phyloP scores from a whole-genome alignment of 1,140 invertebrate genomes.

The Leptinotarsa texana region DNA sequence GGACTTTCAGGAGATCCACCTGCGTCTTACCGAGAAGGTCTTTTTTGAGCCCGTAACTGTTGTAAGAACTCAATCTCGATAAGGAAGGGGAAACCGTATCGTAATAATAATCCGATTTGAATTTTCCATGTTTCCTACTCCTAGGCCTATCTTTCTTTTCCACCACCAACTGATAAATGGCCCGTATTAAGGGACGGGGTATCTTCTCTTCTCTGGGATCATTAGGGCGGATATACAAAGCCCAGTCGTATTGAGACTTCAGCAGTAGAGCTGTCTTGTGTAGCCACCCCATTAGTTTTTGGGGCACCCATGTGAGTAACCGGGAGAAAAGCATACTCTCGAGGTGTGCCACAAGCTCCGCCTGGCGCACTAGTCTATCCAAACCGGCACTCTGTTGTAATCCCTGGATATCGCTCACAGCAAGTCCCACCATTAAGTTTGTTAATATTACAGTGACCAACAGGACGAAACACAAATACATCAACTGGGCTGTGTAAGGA shows the following conservation, averaged over 20 bases:
- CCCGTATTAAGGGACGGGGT: conserved; percentile 72
- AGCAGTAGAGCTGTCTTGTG: conserved; percentile 72
- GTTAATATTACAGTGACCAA: conserved; percentile 84
- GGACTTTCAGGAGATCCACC: conserved; percentile 34
- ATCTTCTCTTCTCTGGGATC: conserved; percentile 77
- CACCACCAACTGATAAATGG: conserved; percentile 72
- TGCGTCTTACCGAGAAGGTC: conserved; percentile 7
- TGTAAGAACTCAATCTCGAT: conserved; percentile 51
- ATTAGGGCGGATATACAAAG: conserved; percentile 74
- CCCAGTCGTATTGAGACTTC: conserved; percentile 70
- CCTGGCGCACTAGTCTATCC: conserved; percentile 77
- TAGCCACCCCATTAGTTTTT: conserved; percentile 65
- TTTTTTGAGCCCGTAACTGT: conserved; percentile 22
- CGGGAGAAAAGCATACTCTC: conserved; percentile 81
- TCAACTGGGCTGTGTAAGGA: conserved; percentile 72
- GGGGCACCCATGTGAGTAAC: conserved; percentile 68
- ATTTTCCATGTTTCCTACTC: conserved; percentile 53
- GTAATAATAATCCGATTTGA: conserved; percentile 13
- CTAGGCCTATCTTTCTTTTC: conserved; percentile 65
- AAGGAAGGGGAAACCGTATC: conserved; percentile 48
- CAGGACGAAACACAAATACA: conserved; percentile 78
- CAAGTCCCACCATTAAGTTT: conserved; percentile 82
- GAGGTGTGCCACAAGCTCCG: conserved; percentile 76
- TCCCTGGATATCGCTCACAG: conserved; percentile 83
- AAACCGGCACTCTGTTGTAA: conserved; percentile 79